phyloP scores from a whole-genome alignment of 2,888 invertebrate genomes.

The Drosophila cracens region DNA sequence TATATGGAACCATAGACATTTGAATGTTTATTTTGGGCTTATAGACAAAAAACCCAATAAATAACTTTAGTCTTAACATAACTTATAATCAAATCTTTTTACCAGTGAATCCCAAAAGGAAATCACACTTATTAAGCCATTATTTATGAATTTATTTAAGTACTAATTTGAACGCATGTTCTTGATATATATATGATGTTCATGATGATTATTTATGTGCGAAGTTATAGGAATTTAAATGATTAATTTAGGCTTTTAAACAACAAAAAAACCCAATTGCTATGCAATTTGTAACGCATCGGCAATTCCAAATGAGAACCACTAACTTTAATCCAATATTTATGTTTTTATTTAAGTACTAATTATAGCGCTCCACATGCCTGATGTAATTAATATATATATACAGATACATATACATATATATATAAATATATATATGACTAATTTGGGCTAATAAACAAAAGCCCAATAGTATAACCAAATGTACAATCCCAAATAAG shows the following conservation, averaged over 20 bases:
- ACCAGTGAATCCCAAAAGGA: background rate
- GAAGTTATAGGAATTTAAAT: background rate
- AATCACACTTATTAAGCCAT: background rate
- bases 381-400: background rate
- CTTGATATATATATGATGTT: slow-evolving; percentile 9
- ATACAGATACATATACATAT: too few species aligned
- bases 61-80: background rate
- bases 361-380: slow-evolving; percentile 49
- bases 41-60: background rate
- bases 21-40: background rate
- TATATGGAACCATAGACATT: slow-evolving; percentile 9
- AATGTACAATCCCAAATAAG: background rate
- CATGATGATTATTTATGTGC: background rate
- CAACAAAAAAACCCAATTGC: background rate
- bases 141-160: slow-evolving; percentile 57
- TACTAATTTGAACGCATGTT: slow-evolving; percentile 53
- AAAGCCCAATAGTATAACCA: background rate
- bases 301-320: background rate
- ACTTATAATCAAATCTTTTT: background rate
- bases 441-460: background rate
- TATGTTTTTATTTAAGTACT: slow-evolving; percentile 62
- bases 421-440: too few species aligned
- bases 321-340: slow-evolving; percentile 4
- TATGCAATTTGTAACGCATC: background rate
- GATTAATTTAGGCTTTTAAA: background rate